These are phyloP conservation scores for Subanguina moxae DNA, from an alignment of 1,140 invertebrate genomes.

Conservation along the genomic window DNA sequence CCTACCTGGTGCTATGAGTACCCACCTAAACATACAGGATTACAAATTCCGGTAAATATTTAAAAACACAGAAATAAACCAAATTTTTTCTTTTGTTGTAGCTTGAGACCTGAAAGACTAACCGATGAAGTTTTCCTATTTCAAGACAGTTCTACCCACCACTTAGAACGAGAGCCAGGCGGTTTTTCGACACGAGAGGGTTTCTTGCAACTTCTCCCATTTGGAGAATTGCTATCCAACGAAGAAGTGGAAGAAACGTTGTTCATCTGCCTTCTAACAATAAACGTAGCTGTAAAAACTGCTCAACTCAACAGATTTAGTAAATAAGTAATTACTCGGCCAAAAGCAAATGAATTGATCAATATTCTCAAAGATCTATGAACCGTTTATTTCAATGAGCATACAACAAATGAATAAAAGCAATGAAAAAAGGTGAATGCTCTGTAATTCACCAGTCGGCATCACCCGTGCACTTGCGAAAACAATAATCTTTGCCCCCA, in stretches of 20 bases:
- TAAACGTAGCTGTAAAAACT: no score
- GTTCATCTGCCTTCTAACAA: neutral
- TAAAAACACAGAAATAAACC: neutral
- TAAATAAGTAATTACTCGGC: no score
- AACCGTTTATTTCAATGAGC: no score
- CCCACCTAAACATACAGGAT: no score
- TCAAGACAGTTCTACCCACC: constrained; percentile 5
- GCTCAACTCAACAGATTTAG: no score
- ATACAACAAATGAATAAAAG: neutral
- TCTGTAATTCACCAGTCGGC: constrained; percentile 73
- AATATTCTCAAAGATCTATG: no score
- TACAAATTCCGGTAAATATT: no score
- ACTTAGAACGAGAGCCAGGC: constrained; percentile 39
- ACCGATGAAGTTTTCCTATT: no score
- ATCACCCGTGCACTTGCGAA: constrained; percentile 96
- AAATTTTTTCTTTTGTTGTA: constrained; percentile 11
- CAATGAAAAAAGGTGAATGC: constrained; percentile 2
- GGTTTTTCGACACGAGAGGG: constrained; percentile 21
- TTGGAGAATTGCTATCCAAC: neutral
- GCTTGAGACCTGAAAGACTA: neutral
- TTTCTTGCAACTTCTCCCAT: no score
- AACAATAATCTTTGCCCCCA: constrained; percentile 93
- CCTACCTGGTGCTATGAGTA: neutral
- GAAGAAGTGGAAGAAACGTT: neutral
- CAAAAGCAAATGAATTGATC: no score